phyloP scores from a whole-genome alignment of 2,797 vertebrate genomes.

The Tachyglossus aculeatus region DNA sequence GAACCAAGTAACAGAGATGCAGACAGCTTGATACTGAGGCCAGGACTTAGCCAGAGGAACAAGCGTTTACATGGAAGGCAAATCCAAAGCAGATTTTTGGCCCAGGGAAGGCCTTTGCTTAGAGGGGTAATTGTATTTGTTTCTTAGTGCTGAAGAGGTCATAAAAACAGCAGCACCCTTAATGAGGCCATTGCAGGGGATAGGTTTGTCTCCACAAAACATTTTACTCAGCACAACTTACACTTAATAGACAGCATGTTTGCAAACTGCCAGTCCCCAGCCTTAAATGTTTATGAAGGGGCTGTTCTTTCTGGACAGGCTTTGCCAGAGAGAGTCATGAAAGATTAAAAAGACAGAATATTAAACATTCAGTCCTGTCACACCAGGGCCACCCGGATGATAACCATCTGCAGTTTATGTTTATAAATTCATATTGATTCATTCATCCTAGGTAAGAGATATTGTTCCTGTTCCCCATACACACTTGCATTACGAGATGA shows the following conservation, averaged over 20 bases:
- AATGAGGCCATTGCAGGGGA: conserved; percentile 44
- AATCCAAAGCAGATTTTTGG: conserved; percentile 34
- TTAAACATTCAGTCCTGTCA: conserved; percentile 53
- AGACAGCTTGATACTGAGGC: too few species aligned
- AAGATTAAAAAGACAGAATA: conserved; percentile 59
- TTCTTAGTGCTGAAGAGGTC: conserved; percentile 34
- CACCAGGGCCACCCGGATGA: conserved; percentile 37
- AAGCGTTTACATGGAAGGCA: conserved; percentile 12
- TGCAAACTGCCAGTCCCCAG: conserved; percentile 43
- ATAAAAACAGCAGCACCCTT: conserved; percentile 46
- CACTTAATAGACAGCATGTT: conserved; percentile 53
- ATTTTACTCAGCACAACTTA: conserved; percentile 49
- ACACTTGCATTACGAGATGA: conserved; percentile 27
- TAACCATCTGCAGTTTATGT: conserved; percentile 32
- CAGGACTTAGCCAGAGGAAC: conserved; percentile 3
- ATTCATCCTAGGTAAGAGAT: conserved; percentile 34
- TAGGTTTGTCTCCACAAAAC: conserved; percentile 41
- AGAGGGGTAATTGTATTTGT: conserved; percentile 46
- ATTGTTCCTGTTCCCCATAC: conserved; percentile 20
- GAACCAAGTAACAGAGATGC: too few species aligned
- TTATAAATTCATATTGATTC: conserved; percentile 53
- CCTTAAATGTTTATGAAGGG: conserved; percentile 51
- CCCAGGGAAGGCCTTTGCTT: conserved; percentile 33
- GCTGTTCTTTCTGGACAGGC: conserved; percentile 38
- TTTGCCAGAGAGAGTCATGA: conserved; percentile 46